phyloP scores from a whole-genome alignment of 2,888 invertebrate species.

The Stenoptilia bipunctidactyla region DNA sequence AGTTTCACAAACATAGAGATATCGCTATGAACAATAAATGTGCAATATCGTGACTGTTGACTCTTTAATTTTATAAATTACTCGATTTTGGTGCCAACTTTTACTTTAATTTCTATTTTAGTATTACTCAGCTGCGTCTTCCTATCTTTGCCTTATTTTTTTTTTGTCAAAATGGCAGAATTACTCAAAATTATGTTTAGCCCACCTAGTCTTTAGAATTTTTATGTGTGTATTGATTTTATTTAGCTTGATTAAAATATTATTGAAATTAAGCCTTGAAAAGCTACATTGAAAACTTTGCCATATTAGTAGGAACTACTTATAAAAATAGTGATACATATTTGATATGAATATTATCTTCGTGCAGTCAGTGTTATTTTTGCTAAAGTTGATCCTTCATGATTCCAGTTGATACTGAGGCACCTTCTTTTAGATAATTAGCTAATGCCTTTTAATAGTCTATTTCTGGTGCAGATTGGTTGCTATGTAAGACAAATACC shows the following conservation, averaged over 20 bases:
- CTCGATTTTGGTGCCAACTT: constrained; percentile 31
- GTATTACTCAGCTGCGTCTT: not conserved
- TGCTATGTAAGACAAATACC: no score
- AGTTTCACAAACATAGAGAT: not conserved
- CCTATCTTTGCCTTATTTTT: constrained; percentile 10
- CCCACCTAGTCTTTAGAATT: constrained; percentile 67
- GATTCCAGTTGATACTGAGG: no score
- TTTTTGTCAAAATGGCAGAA: constrained; percentile 20
- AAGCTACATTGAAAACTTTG: constrained; percentile 71
- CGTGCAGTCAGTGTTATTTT: no score
- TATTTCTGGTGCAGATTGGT: no score
- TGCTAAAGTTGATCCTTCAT: no score
- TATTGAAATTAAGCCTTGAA: constrained; percentile 51
- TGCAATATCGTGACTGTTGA: constrained; percentile 20
- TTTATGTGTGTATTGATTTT: constrained; percentile 36
- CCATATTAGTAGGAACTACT: constrained; percentile 50
- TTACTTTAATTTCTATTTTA: constrained; percentile 14
- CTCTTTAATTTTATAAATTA: not conserved
- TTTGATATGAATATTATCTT: no score
- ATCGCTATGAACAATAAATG: no score
- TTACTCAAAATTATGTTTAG: constrained; percentile 46
- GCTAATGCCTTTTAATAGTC: no score
- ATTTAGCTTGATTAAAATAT: constrained; percentile 38
- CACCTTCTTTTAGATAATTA: no score
- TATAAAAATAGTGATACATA: no score